phyloP scores from a whole-genome alignment of 2,113 vertebrate species.

The Cyanistes caeruleus region DNA sequence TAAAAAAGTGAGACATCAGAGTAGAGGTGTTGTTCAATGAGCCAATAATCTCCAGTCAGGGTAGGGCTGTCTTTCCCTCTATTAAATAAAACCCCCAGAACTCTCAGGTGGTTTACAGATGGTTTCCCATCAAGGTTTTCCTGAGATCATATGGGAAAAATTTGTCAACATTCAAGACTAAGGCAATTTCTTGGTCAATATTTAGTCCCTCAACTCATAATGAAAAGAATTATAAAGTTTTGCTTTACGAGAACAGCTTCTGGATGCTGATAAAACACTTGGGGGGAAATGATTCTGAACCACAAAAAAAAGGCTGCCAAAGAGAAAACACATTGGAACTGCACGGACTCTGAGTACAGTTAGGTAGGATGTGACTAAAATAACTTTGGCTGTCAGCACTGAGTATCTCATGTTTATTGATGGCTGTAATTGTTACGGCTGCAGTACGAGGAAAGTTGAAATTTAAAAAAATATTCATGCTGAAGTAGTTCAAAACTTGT shows the following conservation, averaged over 20 bases:
- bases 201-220: background rate
- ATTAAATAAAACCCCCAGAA: background rate
- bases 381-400: background rate
- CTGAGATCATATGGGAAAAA: slow-evolving; percentile 17
- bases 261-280: slow-evolving; percentile 9
- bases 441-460: background rate
- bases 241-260: slow-evolving; percentile 14
- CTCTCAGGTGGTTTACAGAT: slow-evolving; percentile 32
- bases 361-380: slow-evolving; percentile 3
- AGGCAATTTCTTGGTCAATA: slow-evolving; percentile 13
- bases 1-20: background rate
- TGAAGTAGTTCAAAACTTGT: background rate
- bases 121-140: background rate
- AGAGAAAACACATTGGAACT: slow-evolving; percentile 17
- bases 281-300: background rate
- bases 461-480: background rate
- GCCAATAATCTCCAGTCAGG: background rate
- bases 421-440: background rate
- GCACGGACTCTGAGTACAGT: background rate
- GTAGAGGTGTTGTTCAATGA: background rate
- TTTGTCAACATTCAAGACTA: background rate
- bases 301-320: background rate
- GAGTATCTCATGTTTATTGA: background rate
- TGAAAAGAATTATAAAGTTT: slow-evolving; percentile 9
- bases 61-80: background rate